A percentile compares a stretch with the other conserved stretches of the same genome.
Evolutionary conservation across 2,888 invertebrate species (phyloP).

Genomic region (Myopa testacea): DNA sequence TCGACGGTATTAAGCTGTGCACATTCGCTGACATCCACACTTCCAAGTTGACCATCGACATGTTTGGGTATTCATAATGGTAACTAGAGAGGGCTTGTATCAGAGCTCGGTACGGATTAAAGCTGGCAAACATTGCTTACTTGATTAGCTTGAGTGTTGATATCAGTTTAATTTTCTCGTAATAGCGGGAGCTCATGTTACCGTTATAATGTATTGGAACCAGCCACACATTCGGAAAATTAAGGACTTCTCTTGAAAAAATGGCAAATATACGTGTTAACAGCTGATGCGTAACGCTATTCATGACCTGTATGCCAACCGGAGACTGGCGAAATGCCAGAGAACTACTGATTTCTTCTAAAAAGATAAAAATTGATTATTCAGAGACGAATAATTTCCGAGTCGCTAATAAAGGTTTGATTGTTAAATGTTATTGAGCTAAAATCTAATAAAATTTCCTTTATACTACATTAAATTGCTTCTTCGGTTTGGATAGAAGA

Average conservation of each 20-base stretch:
- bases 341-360: conserved; percentile 1
- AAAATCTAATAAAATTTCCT: too few relatives aligned
- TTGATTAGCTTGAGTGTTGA: conserved; percentile 51
- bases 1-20: conserved; percentile 68
- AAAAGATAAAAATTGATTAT: background rate
- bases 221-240: conserved; percentile 68
- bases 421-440: background rate
- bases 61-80: conserved; percentile 10
- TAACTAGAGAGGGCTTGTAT: background rate
- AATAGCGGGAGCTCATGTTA: conserved; percentile 41
- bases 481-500: too few relatives aligned
- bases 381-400: too few relatives aligned
- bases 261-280: conserved; percentile 73
- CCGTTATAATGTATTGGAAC: conserved; percentile 55
- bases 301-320: conserved; percentile 71
- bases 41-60: conserved; percentile 74
- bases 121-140: conserved; percentile 45
- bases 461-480: too few relatives aligned
- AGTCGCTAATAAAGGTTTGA: too few relatives aligned
- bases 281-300: conserved; percentile 72
- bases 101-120: background rate
- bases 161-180: conserved; percentile 45
- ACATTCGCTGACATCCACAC: conserved; percentile 77
- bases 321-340: conserved; percentile 27
- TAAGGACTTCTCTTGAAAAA: conserved; percentile 70